Conservation (phyloP, 2,113 vertebrate species). For the Sylvietta virens region DNA sequence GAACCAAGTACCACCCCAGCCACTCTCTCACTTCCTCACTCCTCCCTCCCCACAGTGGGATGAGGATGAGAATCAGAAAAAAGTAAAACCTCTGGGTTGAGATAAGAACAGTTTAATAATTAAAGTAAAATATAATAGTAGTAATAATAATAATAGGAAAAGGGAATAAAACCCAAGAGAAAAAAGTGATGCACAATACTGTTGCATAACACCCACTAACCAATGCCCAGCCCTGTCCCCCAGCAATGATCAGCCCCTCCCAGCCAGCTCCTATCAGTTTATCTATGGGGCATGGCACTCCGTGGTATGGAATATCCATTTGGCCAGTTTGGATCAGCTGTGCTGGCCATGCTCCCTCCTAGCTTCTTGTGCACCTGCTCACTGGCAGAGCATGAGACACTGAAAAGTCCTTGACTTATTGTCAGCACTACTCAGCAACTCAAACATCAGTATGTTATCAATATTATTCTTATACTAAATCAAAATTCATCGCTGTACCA, state of each 20-base stretch:
- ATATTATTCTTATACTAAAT: background rate
- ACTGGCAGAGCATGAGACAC: background rate
- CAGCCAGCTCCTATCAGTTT: background rate
- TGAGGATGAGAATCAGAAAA: background rate
- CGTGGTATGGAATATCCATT: background rate
- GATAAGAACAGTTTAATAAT: background rate
- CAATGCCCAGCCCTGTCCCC: background rate
- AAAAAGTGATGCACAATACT: background rate
- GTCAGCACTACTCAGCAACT: background rate
- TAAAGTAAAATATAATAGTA: background rate
- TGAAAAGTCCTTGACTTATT: background rate
- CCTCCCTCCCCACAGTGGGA: background rate
- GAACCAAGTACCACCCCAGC: background rate
- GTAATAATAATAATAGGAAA: background rate
- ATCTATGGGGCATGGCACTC: background rate
- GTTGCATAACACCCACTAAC: background rate
- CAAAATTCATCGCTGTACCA: background rate
- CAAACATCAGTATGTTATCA: background rate
- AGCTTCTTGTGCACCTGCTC: background rate
- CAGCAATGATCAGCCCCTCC: background rate
- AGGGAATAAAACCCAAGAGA: background rate
- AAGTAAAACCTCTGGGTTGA: background rate
- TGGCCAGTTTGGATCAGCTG: background rate
- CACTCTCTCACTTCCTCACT: background rate
- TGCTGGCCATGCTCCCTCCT: background rate